Percentiles rank a stretch among this genome's conserved stretches.
These are phyloP conservation scores for Odontocolon sp. DNA, from an alignment of 2,888 invertebrate species.

Conservation along the genomic window DNA sequence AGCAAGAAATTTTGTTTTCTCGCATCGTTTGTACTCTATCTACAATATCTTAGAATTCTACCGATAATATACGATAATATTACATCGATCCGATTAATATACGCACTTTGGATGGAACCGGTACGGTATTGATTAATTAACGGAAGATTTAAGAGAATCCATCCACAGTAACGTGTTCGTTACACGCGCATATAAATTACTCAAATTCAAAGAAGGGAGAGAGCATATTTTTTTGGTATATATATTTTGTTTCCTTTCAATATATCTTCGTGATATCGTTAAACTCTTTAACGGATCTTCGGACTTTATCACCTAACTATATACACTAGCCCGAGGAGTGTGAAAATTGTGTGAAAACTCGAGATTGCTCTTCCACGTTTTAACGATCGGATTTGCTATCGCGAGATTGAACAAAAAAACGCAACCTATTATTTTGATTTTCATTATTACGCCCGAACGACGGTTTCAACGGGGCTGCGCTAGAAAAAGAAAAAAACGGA, in stretches of 20 bases:
- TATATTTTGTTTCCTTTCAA: constrained; percentile 43
- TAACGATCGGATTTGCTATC: neutral
- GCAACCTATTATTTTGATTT: constrained; percentile 50
- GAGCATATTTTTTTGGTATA: constrained; percentile 13
- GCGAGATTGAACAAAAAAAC: constrained; percentile 34
- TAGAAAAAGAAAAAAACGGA: constrained; percentile 13
- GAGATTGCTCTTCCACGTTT: constrained; percentile 20
- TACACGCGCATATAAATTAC: constrained; percentile 39
- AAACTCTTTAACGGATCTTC: constrained; percentile 27
- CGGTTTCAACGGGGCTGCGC: neutral
- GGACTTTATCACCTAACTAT: constrained; percentile 54
- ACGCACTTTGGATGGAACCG: constrained; percentile 13
- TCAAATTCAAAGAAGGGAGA: constrained; percentile 47
- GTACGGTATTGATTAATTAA: neutral
- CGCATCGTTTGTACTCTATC: constrained; percentile 57
- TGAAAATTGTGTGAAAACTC: constrained; percentile 41
- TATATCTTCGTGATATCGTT: constrained; percentile 38
- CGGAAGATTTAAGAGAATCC: neutral
- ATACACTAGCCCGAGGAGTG: constrained; percentile 55
- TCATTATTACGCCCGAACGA: constrained; percentile 8
- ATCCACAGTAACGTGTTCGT: constrained; percentile 16
- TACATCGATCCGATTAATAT: constrained; percentile 50
- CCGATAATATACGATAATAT: constrained; percentile 38
- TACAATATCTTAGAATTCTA: constrained; percentile 56
- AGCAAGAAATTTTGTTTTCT: constrained; percentile 13